Evolutionary conservation across 2,113 vertebrate species (phyloP).

Genomic region (Eleginops maclovinus): DNA sequence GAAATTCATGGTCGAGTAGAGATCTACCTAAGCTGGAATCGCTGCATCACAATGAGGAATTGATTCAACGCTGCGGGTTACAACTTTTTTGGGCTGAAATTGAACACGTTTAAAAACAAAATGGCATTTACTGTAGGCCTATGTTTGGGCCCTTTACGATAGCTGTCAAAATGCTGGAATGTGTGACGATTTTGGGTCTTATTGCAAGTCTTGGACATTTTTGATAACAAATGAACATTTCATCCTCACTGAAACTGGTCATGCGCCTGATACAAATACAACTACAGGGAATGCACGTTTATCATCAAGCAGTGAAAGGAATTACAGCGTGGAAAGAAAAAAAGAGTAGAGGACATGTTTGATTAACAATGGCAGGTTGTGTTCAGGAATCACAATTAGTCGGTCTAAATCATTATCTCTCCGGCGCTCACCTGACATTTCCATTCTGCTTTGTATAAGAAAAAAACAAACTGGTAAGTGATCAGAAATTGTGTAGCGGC

Average conservation of each 20-base stretch:
- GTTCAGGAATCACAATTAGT: constrained; percentile 80
- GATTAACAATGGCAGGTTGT: constrained; percentile 65
- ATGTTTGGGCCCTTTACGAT: constrained; percentile 59
- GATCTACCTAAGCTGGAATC: constrained; percentile 20
- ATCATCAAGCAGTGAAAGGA: constrained; percentile 61
- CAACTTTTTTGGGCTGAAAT: constrained; percentile 70
- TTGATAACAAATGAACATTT: constrained; percentile 45
- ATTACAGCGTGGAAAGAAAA: constrained; percentile 60
- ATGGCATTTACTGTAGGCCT: constrained; percentile 2
- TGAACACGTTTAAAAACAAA: constrained; percentile 54
- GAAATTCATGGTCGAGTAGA: constrained; percentile 74
- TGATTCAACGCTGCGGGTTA: constrained; percentile 17
- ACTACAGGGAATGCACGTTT: constrained; percentile 71
- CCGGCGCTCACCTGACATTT: constrained; percentile 77
- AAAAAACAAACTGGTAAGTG: constrained; percentile 59
- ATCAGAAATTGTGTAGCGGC: constrained; percentile 82
- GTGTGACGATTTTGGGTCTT: constrained; percentile 68
- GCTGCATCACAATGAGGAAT: constrained; percentile 17
- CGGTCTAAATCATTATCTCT: constrained; percentile 77
- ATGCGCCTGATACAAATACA: constrained; percentile 67
- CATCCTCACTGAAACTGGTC: constrained; percentile 51
- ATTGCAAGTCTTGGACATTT: constrained; percentile 55
- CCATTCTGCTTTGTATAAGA: constrained; percentile 44
- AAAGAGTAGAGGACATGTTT: constrained; percentile 44
- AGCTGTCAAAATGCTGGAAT: constrained; percentile 75